These are phyloP conservation scores for Patella pellucida DNA, from an alignment of 2,888 invertebrate genomes.

Conservation along the genomic window DNA sequence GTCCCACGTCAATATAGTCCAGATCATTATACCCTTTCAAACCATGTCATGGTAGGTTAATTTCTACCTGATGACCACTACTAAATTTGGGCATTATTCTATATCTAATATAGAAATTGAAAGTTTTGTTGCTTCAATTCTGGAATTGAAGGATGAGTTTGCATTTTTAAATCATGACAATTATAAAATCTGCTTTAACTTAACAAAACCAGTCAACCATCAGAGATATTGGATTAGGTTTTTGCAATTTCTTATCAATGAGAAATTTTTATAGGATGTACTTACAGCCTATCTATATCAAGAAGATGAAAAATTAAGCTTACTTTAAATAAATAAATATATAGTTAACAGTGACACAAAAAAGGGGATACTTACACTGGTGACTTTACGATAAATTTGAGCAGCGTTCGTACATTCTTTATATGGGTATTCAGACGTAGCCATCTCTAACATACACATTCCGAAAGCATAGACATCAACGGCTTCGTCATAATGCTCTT, in stretches of 20 bases:
- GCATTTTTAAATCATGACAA: too few species aligned
- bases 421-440: slow-evolving; percentile 99
- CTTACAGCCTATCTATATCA: background rate
- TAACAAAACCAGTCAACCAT: too few species aligned
- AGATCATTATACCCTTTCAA: background rate
- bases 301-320: background rate
- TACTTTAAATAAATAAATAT: background rate
- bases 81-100: too few species aligned
- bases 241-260: too few species aligned
- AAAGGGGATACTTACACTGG: slow-evolving; percentile 80
- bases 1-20: slow-evolving; percentile 1
- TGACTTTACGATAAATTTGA: slow-evolving; percentile 98
- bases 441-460: slow-evolving; percentile 99
- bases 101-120: too few species aligned
- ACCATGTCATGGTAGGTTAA: too few species aligned
- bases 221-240: too few species aligned
- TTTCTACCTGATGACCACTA: too few species aligned
- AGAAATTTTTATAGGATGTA: too few species aligned
- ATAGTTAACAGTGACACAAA: background rate
- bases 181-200: too few species aligned
- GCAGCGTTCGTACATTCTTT: slow-evolving; percentile 98
- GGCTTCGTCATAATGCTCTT: slow-evolving; percentile 98
- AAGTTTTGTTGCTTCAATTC: too few species aligned
- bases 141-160: too few species aligned
- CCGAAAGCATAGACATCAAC: slow-evolving; percentile 99